Evolutionary conservation across 2,888 invertebrate genomes (phyloP), one percentile per base, ranked within the genome.

Genomic region (Hipparchia semele): DNA sequence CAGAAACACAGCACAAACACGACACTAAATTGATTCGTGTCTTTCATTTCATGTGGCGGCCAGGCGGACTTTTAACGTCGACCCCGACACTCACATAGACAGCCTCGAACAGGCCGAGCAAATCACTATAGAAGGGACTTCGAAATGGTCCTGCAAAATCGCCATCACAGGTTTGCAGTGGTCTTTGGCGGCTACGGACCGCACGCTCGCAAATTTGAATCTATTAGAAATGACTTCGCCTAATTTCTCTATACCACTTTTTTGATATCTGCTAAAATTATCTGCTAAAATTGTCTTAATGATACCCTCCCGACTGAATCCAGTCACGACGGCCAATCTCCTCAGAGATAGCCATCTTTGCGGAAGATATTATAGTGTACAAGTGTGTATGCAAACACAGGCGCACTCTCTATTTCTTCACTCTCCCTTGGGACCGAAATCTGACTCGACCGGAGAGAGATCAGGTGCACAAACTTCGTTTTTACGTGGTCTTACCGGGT

Each of bases 81-180:
- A 98, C 95, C 98, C 98, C 95, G 98, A 98, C 95, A 98, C 98
- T 95, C 98, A 98, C 96, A 98, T 98, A 95, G 98, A 98, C 96
- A 98, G 98, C 95, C 96, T 99, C 95, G 98, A 98, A 95, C 98
- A 98, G 95, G 98, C 98, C 91, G 98, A 99, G 96, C 97, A 97
- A 95, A 97, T 98, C 95, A 99, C 99, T 94, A 98, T 99, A 94
- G 99, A 99, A 95, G 99, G 99, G 95, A 99, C 99, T 89, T 99
- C 99, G 94, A 99, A 99, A 96, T 99, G 99, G 99, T 99, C 99
- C 94, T 98, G 98, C 97, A 99, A 99, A 97, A 98, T 99, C 96
- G 98, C 98, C 94, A 99, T 99, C 92, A 99, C 99, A 98, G 99
- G 99, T 99, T 97, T 94, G 94, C 93, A 86, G 91, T 89, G 91